A percentile compares a stretch with the other conserved stretches of the same genome.
These are phyloP conservation scores for Amblyopsis rosae DNA, from an alignment of 2,113 vertebrate genomes.

Conservation along the genomic window DNA sequence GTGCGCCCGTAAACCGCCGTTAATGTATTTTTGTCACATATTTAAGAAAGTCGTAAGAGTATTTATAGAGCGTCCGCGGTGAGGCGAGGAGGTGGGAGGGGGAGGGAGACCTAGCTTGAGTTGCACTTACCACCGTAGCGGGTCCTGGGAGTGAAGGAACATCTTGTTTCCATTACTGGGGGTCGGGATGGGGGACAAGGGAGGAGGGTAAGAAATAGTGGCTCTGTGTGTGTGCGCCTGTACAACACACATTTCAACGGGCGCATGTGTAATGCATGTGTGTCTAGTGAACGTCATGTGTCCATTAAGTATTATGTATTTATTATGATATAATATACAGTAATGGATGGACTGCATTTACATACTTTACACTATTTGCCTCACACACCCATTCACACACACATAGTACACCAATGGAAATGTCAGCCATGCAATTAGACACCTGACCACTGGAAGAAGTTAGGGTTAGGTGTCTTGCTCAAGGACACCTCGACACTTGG, in stretches of 20 bases:
- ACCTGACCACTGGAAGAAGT: no score
- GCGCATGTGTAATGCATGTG: slow-evolving; percentile 22
- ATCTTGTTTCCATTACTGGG: slow-evolving; percentile 79
- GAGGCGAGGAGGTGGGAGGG: slow-evolving; percentile 22
- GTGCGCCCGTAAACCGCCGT: slow-evolving; percentile 52
- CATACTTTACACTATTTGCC: no score
- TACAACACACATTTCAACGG: neutral
- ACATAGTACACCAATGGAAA: no score
- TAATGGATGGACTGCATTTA: no score
- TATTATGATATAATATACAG: neutral
- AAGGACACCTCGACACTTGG: no score
- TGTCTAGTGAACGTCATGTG: slow-evolving; percentile 24
- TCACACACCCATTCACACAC: no score
- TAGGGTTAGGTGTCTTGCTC: no score
- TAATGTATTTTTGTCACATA: slow-evolving; percentile 70
- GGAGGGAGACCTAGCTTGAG: slow-evolving; percentile 36
- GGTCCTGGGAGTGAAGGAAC: slow-evolving; percentile 65
- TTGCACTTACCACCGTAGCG: slow-evolving; percentile 51
- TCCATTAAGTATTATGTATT: neutral
- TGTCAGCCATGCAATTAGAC: no score
- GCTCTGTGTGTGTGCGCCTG: slow-evolving; percentile 33
- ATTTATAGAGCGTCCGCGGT: slow-evolving; percentile 59
- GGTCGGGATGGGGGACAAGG: slow-evolving; percentile 25
- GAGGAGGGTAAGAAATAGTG: slow-evolving; percentile 46
- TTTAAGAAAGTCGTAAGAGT: slow-evolving; percentile 67